These are phyloP conservation scores for Frankliniella intonsa DNA, from an alignment of 2,888 invertebrate species.

Conservation along the genomic window DNA sequence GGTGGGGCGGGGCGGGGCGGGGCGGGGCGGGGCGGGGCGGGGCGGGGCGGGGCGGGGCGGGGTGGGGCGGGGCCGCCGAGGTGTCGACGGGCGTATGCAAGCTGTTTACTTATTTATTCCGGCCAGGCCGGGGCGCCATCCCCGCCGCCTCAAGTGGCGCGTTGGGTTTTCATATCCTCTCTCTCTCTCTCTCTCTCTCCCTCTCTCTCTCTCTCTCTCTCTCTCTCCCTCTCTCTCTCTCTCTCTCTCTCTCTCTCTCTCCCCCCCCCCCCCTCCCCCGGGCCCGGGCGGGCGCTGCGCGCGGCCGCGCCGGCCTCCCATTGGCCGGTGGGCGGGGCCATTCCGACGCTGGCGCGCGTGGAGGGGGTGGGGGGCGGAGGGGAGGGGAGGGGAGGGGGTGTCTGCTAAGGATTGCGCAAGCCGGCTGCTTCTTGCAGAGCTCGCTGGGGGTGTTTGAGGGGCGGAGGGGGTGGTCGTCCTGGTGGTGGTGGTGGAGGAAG, in stretches of 20 bases:
- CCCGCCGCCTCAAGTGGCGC: too few relatives aligned
- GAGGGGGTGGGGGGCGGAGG: background rate
- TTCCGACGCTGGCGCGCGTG: background rate
- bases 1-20: background rate
- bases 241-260: conserved; percentile 1
- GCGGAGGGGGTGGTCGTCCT: background rate
- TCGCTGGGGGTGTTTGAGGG: background rate
- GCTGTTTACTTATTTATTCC: conserved; percentile 22
- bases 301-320: background rate
- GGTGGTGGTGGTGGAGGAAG: background rate
- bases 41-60: background rate
- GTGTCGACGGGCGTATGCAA: background rate
- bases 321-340: conserved; percentile 17
- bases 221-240: background rate
- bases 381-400: background rate
- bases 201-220: conserved; percentile 1
- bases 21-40: background rate
- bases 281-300: background rate
- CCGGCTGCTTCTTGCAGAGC: background rate
- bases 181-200: background rate
- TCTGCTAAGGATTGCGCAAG: background rate
- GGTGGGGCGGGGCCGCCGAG: background rate
- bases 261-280: background rate
- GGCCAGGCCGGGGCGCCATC: background rate
- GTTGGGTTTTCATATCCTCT: background rate